These are phyloP conservation scores for Typhlichthys eigenmanni DNA, from an alignment of 2,797 vertebrate genomes.

Conservation along the genomic window DNA sequence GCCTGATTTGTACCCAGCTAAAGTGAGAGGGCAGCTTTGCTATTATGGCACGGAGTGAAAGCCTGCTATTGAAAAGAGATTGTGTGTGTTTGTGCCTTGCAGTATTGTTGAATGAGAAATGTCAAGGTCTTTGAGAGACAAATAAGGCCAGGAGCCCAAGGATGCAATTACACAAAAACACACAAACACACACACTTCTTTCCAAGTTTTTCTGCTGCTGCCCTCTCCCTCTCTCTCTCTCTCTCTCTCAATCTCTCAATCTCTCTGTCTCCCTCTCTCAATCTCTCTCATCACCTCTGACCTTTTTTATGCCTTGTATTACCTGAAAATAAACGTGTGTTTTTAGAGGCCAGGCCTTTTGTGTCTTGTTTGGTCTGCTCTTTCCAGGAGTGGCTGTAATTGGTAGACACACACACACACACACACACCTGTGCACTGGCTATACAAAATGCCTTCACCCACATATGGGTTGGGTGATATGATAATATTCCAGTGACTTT, in stretches of 20 bases:
- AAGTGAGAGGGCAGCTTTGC: slow-evolving; percentile 20
- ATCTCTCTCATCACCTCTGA: slow-evolving; percentile 16
- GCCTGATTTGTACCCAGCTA: not conserved
- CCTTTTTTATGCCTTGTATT: not conserved
- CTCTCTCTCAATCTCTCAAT: too few relatives aligned
- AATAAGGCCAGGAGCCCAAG: slow-evolving; percentile 34
- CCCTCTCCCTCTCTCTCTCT: slow-evolving; percentile 17
- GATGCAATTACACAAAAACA: slow-evolving; percentile 20
- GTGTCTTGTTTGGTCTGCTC: too few relatives aligned
- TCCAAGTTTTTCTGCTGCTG: slow-evolving; percentile 10
- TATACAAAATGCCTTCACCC: too few relatives aligned
- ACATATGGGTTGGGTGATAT: too few relatives aligned
- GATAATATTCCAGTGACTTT: too few relatives aligned
- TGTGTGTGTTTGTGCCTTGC: slow-evolving; percentile 28
- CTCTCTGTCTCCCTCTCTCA: slow-evolving; percentile 9
- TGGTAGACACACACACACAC: too few relatives aligned
- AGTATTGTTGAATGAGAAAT: slow-evolving; percentile 45
- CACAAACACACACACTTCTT: slow-evolving; percentile 12
- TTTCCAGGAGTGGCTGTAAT: too few relatives aligned
- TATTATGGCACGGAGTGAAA: slow-evolving; percentile 27
- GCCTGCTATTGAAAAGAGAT: slow-evolving; percentile 25
- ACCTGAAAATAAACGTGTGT: not conserved
- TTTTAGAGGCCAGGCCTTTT: too few relatives aligned
- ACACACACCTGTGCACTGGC: too few relatives aligned
- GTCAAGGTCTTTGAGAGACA: slow-evolving; percentile 54